phyloP scores from a whole-genome alignment of 2,113 vertebrate genomes.

The Phaethornis superciliosus region DNA sequence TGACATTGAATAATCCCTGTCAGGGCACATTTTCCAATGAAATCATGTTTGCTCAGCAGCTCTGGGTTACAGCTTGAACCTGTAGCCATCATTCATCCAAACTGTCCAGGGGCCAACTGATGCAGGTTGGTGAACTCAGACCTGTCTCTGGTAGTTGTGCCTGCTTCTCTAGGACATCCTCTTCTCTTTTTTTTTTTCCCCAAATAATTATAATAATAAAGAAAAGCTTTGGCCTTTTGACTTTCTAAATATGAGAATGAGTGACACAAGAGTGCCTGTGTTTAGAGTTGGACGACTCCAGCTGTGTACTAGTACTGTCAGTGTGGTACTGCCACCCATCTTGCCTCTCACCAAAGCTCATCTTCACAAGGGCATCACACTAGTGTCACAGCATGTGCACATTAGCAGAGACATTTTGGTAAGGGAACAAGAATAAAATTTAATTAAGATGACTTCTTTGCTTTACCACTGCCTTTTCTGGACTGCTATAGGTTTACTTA shows the following conservation, averaged over 20 bases:
- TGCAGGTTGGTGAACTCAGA: background rate
- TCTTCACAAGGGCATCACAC: background rate
- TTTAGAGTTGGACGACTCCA: background rate
- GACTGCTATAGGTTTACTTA: background rate
- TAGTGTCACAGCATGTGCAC: rapidly evolving
- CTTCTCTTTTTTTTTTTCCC: background rate
- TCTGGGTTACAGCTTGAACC: background rate
- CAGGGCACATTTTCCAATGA: constrained; percentile 3
- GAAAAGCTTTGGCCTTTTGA: background rate
- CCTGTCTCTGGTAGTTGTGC: background rate
- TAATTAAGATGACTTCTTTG: background rate
- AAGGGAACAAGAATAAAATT: background rate
- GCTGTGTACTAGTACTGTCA: background rate
- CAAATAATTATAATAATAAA: no score
- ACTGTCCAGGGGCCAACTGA: background rate
- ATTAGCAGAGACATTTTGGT: background rate
- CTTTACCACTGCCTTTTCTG: background rate
- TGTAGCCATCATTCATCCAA: background rate
- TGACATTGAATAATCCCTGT: background rate
- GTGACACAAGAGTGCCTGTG: background rate
- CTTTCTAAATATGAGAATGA: background rate
- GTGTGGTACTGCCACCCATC: background rate
- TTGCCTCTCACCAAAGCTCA: background rate
- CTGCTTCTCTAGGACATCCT: background rate
- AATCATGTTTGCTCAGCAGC: background rate